Percentiles rank a stretch among this genome's conserved stretches.
phyloP scores from a whole-genome alignment of 23 tunicate genomes.

The Phallusia fumigata region DNA sequence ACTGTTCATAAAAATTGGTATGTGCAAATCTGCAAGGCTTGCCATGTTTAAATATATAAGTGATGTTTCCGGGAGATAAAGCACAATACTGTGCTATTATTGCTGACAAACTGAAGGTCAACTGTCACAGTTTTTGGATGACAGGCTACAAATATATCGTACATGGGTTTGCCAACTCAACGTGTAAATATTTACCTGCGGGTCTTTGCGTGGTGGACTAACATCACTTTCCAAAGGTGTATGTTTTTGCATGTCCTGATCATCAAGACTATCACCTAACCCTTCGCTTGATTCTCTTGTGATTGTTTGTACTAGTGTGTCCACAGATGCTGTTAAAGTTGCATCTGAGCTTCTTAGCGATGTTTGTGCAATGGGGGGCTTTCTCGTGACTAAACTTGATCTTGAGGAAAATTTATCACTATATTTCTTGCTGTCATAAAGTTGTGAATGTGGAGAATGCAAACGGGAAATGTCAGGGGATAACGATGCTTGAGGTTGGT shows the following conservation, averaged over 20 bases:
- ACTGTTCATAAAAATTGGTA: no score
- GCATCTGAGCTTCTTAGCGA: constrained; percentile 67
- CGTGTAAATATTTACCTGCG: not conserved
- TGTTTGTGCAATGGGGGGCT: constrained; percentile 18
- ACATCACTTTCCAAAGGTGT: not conserved
- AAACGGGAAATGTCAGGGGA: constrained; percentile 48
- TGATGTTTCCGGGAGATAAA: no score
- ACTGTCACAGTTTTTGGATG: no score
- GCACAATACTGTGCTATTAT: no score
- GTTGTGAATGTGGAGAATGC: constrained; percentile 28
- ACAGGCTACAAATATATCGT: no score
- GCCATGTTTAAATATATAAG: no score
- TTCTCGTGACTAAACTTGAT: not conserved
- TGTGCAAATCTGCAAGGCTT: no score
- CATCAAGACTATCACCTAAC: constrained; percentile 6
- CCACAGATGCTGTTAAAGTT: constrained; percentile 64
- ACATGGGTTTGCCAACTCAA: no score
- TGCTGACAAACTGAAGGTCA: no score
- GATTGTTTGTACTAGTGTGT: constrained; percentile 58
- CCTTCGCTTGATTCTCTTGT: constrained; percentile 3
- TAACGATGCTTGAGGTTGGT: constrained; percentile 45
- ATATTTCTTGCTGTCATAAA: constrained; percentile 49
- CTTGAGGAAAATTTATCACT: not conserved
- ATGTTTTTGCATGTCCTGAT: not conserved
- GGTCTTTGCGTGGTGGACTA: not conserved